A percentile compares a stretch with the other conserved stretches of the same genome.
Evolutionary conservation across 2,797 vertebrate species (phyloP).

Genomic region (Xenopus petersii): DNA sequence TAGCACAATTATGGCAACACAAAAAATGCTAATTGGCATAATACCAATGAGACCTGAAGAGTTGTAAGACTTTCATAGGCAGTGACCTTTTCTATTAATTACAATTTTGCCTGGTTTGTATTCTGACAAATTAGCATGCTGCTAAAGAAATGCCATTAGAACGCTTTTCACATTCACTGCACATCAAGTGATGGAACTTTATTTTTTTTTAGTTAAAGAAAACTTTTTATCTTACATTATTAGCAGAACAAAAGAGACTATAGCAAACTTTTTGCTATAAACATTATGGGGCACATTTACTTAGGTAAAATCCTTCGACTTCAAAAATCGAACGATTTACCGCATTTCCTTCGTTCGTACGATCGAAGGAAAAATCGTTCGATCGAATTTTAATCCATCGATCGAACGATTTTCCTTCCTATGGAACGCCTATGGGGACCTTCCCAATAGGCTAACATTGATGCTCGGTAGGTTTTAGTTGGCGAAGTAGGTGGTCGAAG

Average conservation of each 20-base stretch:
- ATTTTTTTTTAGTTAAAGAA: background rate
- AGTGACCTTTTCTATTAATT: slow-evolving; percentile 25
- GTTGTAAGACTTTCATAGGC: background rate
- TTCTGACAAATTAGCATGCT: slow-evolving; percentile 23
- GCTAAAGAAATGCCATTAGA: slow-evolving; percentile 19
- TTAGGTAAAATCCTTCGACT: too few relatives aligned
- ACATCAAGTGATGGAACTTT: background rate
- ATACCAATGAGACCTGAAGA: slow-evolving; percentile 4
- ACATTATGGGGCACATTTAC: background rate
- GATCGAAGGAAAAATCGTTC: too few relatives aligned
- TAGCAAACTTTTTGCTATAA: background rate
- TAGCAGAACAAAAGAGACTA: background rate
- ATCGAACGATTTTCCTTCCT: too few relatives aligned
- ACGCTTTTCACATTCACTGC: slow-evolving; percentile 11
- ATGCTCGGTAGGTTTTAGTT: too few relatives aligned
- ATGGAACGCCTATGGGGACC: too few relatives aligned
- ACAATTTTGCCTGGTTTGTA: slow-evolving; percentile 16
- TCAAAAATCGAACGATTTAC: too few relatives aligned
- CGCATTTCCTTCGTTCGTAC: too few relatives aligned
- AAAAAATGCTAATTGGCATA: slow-evolving; percentile 18
- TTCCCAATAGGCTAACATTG: too few relatives aligned
- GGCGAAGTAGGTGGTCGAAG: too few relatives aligned
- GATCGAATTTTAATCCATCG: too few relatives aligned
- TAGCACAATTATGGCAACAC: slow-evolving; percentile 12
- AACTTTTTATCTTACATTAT: background rate